Base-by-base conservation (phyloP, 2,888 invertebrate genomes). In the Meiosimyza platycephala region DNA sequence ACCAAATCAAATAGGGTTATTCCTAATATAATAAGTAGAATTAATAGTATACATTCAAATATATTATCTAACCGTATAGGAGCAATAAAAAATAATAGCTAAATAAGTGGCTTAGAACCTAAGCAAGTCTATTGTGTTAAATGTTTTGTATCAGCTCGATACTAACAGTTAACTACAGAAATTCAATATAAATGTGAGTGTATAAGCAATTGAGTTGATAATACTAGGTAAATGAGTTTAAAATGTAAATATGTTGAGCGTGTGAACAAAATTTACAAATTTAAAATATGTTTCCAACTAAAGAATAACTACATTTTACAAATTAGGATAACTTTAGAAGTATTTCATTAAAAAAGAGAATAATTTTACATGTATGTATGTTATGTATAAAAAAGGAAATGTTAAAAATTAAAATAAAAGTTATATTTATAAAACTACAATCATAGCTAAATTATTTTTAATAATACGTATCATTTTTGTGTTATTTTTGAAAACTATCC, bases 401-500 rank as follows among this genome's bases (percentile, higher is more conserved):
- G 54, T 64, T 18, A 22, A 51, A 51, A 51, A 64, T 28, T 51
- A 64, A 9, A 62, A 33, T 54, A 55, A 40, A 63, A 70, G 40
- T 12, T 63, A 59, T 15, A 54, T 33, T 63, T 60, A 55, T 40
- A 47, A 63, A 62, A 22, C 63, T 40, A 70, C 62, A 22, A 2
- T 22, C 22, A 70, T 15, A 22, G 52, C 52, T 33, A 62, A 55
- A 33, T 62, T 50, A 70, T 70, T 62, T 70, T 16, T 63, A 67
- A 67, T 69, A 70, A 52, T 54, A 54, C 52, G 54, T 52, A 60
- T 47, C 67, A 22, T 59, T 60, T 54, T 70, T 51, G 62, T 62
- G 55, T 54, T 33, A 62, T 28, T 62, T 63, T 63, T 52, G 63
- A 47, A 69, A 62, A 52, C 63, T 63, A 70, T 70, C 63, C 70